These are phyloP conservation scores for Onthophagus taurus DNA, from an alignment of 1,140 invertebrate species.

Conservation along the genomic window DNA sequence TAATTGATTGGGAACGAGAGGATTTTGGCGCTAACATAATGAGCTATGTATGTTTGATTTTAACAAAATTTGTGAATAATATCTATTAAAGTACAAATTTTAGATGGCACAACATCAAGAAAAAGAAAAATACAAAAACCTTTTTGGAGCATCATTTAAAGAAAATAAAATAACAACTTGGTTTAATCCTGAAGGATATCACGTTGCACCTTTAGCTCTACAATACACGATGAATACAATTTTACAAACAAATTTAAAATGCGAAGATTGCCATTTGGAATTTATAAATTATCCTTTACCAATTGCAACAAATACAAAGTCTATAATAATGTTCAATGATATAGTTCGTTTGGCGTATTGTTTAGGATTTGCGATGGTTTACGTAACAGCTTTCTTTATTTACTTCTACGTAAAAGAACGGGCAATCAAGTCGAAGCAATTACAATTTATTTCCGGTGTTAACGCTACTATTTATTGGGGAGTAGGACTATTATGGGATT, in stretches of 20 bases:
- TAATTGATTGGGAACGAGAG: not conserved
- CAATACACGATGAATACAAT: conserved; percentile 26
- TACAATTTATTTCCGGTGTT: conserved; percentile 54
- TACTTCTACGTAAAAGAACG: conserved; percentile 55
- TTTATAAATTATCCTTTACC: conserved; percentile 62
- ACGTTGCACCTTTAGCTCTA: conserved; percentile 43
- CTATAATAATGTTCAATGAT: conserved; percentile 26
- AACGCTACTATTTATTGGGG: conserved; percentile 59
- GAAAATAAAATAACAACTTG: conserved; percentile 39
- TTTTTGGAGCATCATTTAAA: conserved; percentile 42
- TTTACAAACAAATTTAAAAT: conserved; percentile 33
- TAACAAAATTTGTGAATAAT: not conserved
- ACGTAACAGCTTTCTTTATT: conserved; percentile 62
- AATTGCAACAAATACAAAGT: conserved; percentile 25
- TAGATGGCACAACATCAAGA: not conserved
- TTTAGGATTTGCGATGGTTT: conserved; percentile 51
- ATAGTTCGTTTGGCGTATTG: conserved; percentile 46
- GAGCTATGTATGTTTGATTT: not conserved
- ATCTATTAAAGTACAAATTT: not conserved
- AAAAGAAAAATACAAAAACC: conserved; percentile 21
- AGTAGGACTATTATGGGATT: conserved; percentile 61
- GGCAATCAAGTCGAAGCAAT: conserved; percentile 46
- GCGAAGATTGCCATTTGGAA: conserved; percentile 42
- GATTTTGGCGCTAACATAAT: not conserved
- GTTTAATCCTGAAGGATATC: conserved; percentile 59